phyloP scores from a whole-genome alignment of 92 coral and sea anemone genomes.

The Metridium senile region DNA sequence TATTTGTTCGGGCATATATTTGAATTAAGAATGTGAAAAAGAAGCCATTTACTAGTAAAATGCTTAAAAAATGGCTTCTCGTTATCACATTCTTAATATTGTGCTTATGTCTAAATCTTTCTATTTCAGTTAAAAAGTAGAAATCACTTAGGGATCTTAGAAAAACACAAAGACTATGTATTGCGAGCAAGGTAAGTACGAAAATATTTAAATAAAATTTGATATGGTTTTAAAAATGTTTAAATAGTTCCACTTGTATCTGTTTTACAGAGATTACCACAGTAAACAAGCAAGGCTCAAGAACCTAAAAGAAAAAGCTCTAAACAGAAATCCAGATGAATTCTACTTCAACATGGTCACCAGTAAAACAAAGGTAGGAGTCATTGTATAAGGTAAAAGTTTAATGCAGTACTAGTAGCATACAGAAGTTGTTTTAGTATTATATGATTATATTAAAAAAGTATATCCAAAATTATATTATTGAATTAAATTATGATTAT shows the following conservation, averaged over 20 bases:
- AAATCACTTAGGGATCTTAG: constrained; percentile 83
- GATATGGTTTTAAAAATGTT: too few species aligned
- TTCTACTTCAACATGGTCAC: constrained; percentile 95
- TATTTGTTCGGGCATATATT: too few species aligned
- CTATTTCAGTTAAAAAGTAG: constrained; percentile 61
- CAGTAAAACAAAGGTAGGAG: constrained; percentile 66
- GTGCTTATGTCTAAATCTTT: neutral
- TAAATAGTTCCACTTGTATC: neutral
- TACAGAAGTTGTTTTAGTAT: too few species aligned
- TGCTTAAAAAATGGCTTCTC: too few species aligned
- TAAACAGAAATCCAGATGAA: constrained; percentile 97
- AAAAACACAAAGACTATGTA: constrained; percentile 97
- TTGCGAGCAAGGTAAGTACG: constrained; percentile 78
- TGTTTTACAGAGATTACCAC: constrained; percentile 64
- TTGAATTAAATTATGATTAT: too few species aligned
- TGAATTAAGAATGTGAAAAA: too few species aligned
- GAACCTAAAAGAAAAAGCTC: constrained; percentile 79
- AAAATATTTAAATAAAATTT: too few species aligned
- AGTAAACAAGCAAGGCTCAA: constrained; percentile 76
- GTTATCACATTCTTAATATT: neutral
- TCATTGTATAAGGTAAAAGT: too few species aligned
- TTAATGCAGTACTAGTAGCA: too few species aligned
- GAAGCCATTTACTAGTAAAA: too few species aligned
- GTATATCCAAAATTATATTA: too few species aligned
- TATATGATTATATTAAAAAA: too few species aligned